Evolutionary conservation across 2,113 vertebrate genomes (phyloP).

Genomic region (Symphodus melops): DNA sequence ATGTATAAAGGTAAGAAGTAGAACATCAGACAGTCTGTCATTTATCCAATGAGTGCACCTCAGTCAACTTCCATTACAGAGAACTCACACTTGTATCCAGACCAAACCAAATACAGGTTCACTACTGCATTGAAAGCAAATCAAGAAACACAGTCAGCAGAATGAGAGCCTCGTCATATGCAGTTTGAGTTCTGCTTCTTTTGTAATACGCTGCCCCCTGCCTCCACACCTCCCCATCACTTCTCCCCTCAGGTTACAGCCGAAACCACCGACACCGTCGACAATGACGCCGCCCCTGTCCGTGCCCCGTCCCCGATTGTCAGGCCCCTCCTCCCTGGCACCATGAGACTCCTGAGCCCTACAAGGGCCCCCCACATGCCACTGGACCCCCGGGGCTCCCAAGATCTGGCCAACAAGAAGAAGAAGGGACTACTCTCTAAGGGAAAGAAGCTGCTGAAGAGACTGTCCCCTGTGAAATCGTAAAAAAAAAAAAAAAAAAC

Average conservation of each 20-base stretch:
- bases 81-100: no score
- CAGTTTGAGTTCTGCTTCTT: conserved; percentile 31
- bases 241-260: conserved; percentile 86
- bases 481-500: conserved; percentile 1
- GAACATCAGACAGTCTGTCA: no score
- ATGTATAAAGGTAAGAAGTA: no score
- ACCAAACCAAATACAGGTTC: neutral
- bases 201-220: conserved; percentile 69
- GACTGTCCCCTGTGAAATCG: conserved; percentile 87
- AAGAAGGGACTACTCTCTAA: conserved; percentile 98
- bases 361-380: conserved; percentile 73
- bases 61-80: neutral
- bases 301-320: conserved; percentile 91
- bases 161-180: neutral
- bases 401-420: conserved; percentile 93
- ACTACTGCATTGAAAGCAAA: neutral
- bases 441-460: conserved; percentile 97
- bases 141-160: neutral
- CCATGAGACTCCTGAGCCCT: conserved; percentile 90
- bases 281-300: conserved; percentile 86
- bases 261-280: conserved; percentile 80
- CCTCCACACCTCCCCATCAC: conserved; percentile 69
- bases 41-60: no score
- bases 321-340: conserved; percentile 85
- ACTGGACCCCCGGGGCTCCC: conserved; percentile 78